These are phyloP conservation scores for Falco punctatus DNA, from an alignment of 2,113 vertebrate species.

Conservation along the genomic window DNA sequence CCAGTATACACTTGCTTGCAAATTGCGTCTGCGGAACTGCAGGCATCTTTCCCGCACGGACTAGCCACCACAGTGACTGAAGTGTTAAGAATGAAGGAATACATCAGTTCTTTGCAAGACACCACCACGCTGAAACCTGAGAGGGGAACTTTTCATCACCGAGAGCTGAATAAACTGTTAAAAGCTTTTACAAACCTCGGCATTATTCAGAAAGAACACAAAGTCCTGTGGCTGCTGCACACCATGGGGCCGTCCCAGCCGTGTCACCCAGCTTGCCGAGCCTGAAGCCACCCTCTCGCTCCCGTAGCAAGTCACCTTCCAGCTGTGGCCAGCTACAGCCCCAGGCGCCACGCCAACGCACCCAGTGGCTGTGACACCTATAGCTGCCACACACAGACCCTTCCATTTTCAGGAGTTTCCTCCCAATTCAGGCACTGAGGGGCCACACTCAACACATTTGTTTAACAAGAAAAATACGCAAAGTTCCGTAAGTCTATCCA, in stretches of 20 bases:
- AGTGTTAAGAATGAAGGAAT: not conserved
- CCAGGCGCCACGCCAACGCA: not conserved
- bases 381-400: not conserved
- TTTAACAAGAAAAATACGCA: not conserved
- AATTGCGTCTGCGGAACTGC: not conserved
- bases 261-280: not conserved
- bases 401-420: not conserved
- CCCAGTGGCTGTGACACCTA: too few relatives aligned
- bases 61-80: not conserved
- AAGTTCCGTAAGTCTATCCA: not conserved
- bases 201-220: not conserved
- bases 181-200: not conserved
- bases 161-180: not conserved
- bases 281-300: too few relatives aligned
- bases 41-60: not conserved
- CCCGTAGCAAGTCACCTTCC: not conserved
- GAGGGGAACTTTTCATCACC: not conserved
- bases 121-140: not conserved
- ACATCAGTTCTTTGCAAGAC: not conserved
- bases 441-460: not conserved
- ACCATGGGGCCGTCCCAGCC: too few relatives aligned
- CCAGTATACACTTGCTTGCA: not conserved
- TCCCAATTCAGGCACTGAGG: not conserved
- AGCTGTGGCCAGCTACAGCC: not conserved
- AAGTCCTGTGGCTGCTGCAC: not conserved